Base-by-base conservation (phyloP, 2,888 invertebrate species). In the Callyntrura guangdongensis region DNA sequence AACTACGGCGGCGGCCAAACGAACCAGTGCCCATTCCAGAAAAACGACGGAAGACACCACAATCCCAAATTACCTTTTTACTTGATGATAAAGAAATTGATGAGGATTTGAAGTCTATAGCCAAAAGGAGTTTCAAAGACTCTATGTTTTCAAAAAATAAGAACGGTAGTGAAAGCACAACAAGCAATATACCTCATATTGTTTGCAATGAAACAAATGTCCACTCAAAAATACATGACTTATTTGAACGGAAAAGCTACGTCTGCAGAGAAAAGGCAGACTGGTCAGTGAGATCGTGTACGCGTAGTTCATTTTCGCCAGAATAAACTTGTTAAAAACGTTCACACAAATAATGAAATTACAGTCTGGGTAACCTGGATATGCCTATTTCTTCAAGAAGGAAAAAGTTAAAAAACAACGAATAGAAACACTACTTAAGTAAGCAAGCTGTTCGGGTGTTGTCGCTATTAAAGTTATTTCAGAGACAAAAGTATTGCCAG, bases 81-180 rank as follows among this genome's bases (percentile, higher is more conserved):
- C 95, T 99, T 90, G 98, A 98, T 94, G 99, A 99, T 93, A 97
- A 97, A 93, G 98, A 98, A 94, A 97, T 99, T 72, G 97, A 98
- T 92, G 97, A 96, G 47, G 99, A 99, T 95, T 95, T 99, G 85
- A 97, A 98, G 94, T 96, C 97, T 87, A 97, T 98, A 93, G 96
- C 97, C 91, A 95, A 95, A 93, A 95, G 95, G 56, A 95, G 95
- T 12, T 90, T 82, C 36, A 90, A 90, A 56, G 90, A 90, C 59
- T 81, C 90, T 3, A 59, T 90, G 36, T 90, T 49, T 36, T 77
- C 89, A 0, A 89, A 89, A 49, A 79, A 22, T 8, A 83, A 84
- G n/a, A 86, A 79, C 36, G 85, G 90, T 85, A 86, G n/a, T 53
- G 53, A n/a, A 36, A 36, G 3, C 36, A 36, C 36, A 36, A 36